These are phyloP conservation scores for Sylvicola cinctus DNA, from an alignment of 2,888 invertebrate genomes.

Conservation along the genomic window DNA sequence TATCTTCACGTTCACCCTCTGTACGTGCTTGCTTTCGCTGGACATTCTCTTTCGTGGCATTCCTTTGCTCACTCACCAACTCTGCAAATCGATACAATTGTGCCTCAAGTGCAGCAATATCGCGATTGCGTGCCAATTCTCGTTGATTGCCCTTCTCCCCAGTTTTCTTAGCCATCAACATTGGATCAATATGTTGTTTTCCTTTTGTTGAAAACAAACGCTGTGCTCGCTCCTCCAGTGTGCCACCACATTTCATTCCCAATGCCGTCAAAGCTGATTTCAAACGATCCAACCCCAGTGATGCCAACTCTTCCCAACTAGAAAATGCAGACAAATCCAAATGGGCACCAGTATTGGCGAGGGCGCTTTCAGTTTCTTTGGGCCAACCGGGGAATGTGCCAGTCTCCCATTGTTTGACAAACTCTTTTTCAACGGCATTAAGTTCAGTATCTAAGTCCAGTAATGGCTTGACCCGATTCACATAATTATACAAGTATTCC, in stretches of 20 bases:
- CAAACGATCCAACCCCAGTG: constrained; percentile 86
- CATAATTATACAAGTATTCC: constrained; percentile 69
- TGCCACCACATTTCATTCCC: constrained; percentile 95
- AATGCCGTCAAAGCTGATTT: constrained; percentile 95
- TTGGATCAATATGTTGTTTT: constrained; percentile 76
- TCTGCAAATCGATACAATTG: constrained; percentile 78
- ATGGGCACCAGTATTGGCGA: constrained; percentile 89
- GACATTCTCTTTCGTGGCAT: constrained; percentile 92
- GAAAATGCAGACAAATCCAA: constrained; percentile 96
- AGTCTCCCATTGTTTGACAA: constrained; percentile 69
- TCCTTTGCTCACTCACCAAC: constrained; percentile 63
- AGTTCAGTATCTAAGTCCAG: constrained; percentile 63
- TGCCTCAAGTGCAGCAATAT: constrained; percentile 73
- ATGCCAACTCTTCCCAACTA: constrained; percentile 91
- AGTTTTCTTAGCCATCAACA: constrained; percentile 68
- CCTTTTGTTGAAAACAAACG: constrained; percentile 92
- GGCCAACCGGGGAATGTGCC: constrained; percentile 93
- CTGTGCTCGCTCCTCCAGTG: constrained; percentile 91
- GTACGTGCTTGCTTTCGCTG: constrained; percentile 94
- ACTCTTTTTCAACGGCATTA: constrained; percentile 56
- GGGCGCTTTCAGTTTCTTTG: constrained; percentile 82
- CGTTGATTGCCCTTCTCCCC: constrained; percentile 33
- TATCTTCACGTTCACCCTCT: constrained; percentile 80
- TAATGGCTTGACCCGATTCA: constrained; percentile 66
- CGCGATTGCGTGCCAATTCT: constrained; percentile 54